phyloP scores from a whole-genome alignment of 2,888 invertebrate genomes.

The Harpagoxenus sublaevis region DNA sequence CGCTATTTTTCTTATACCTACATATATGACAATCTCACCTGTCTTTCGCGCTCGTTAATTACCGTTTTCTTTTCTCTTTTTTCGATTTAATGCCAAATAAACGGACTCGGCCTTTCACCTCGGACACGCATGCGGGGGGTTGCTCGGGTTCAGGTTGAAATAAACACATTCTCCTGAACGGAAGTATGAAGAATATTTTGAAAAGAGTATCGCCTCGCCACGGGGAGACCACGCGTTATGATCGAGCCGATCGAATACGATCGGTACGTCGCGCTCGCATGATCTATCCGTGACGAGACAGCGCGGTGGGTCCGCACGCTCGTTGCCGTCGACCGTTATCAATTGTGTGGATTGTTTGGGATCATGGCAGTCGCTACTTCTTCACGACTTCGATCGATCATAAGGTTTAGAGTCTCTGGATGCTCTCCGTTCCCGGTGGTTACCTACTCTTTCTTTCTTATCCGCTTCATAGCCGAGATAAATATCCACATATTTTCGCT shows the following conservation, averaged over 20 bases:
- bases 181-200: conserved; percentile 84
- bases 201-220: conserved; percentile 82
- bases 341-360: conserved; percentile 57
- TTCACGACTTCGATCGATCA: conserved; percentile 57
- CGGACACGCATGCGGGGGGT: conserved; percentile 83
- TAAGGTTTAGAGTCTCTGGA: conserved; percentile 63
- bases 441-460: neutral
- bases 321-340: conserved; percentile 62
- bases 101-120: conserved; percentile 78
- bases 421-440: conserved; percentile 33
- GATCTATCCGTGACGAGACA: conserved; percentile 74
- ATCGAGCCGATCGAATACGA: conserved; percentile 22
- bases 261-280: conserved; percentile 11
- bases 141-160: conserved; percentile 76
- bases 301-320: conserved; percentile 77
- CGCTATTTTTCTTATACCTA: neutral
- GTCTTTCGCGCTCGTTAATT: neutral
- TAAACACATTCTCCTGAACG: conserved; percentile 82
- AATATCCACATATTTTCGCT: neutral
- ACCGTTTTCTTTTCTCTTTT: neutral
- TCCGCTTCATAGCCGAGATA: conserved; percentile 35
- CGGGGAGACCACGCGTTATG: conserved; percentile 63
- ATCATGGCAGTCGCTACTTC: conserved; percentile 74
- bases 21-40: neutral
- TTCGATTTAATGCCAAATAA: conserved; percentile 21